Evolutionary conservation across 2,888 invertebrate species (phyloP).

Genomic region (Orchesellides sinensis): DNA sequence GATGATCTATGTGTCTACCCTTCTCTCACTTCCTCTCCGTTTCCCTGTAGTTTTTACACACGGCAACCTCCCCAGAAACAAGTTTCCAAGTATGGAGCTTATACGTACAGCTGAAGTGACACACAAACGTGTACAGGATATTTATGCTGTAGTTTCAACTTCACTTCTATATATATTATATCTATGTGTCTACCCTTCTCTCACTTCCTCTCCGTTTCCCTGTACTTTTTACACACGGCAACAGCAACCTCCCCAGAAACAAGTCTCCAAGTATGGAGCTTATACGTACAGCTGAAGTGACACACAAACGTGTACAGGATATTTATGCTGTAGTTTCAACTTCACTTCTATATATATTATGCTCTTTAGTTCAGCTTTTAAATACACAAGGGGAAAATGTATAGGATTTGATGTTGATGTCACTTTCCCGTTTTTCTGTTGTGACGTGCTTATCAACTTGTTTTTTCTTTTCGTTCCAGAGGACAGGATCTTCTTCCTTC

Average conservation of each 20-base stretch:
- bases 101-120: too few species aligned
- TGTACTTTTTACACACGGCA: too few species aligned
- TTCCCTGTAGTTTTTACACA: too few species aligned
- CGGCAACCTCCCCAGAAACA: too few species aligned
- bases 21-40: background rate
- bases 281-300: too few species aligned
- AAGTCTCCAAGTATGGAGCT: too few species aligned
- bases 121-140: too few species aligned
- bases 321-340: too few species aligned
- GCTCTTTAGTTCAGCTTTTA: background rate
- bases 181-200: background rate
- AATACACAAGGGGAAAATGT: background rate
- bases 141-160: too few species aligned
- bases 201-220: background rate
- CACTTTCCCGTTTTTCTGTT: background rate
- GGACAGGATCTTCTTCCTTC: background rate
- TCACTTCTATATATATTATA: background rate
- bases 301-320: too few species aligned
- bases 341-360: background rate
- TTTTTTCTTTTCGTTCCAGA: constrained; percentile 2
- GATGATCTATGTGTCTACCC: background rate
- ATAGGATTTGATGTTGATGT: background rate
- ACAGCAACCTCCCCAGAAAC: too few species aligned
- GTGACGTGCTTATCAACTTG: constrained; percentile 30
- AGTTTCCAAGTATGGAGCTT: too few species aligned